Evolutionary conservation across 2,888 invertebrate genomes (phyloP).

Genomic region (Acrocyrtus sp.): DNA sequence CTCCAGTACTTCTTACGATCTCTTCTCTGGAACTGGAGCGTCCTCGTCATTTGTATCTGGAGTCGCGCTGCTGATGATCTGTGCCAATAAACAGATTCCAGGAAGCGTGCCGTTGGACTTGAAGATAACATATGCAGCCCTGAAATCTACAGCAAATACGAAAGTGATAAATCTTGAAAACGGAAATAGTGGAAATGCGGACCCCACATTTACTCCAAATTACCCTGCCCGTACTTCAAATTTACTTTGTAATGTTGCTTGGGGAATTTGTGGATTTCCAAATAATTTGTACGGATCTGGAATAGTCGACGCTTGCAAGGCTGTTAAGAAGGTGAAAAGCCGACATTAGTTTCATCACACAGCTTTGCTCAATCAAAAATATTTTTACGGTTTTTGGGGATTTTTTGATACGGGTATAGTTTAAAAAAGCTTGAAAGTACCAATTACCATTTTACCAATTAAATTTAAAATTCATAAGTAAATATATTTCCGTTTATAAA

Average conservation of each 20-base stretch:
- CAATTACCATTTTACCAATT: too few relatives aligned
- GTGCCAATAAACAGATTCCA: background rate
- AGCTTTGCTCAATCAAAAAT: too few relatives aligned
- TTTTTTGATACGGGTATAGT: too few relatives aligned
- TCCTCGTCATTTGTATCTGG: background rate
- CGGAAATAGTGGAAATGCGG: too few relatives aligned
- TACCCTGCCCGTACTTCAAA: background rate
- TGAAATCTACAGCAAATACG: background rate
- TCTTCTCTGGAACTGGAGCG: background rate
- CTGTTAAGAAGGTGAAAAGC: background rate
- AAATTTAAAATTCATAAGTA: too few relatives aligned
- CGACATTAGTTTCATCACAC: too few relatives aligned
- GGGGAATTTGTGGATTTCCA: background rate
- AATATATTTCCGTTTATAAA: too few relatives aligned
- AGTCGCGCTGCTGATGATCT: background rate
- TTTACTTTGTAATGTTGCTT: background rate
- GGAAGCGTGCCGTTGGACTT: background rate
- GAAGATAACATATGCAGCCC: background rate
- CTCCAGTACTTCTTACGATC: background rate
- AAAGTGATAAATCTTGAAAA: background rate
- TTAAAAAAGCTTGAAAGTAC: too few relatives aligned
- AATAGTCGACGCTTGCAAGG: background rate
- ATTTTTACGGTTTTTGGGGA: too few relatives aligned
- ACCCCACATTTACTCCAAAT: too few relatives aligned
- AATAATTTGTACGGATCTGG: background rate